Percentiles rank a stretch among this genome's conserved stretches.
Conservation (phyloP, 1,140 invertebrate species). For the Octopus bimaculoides region DNA sequence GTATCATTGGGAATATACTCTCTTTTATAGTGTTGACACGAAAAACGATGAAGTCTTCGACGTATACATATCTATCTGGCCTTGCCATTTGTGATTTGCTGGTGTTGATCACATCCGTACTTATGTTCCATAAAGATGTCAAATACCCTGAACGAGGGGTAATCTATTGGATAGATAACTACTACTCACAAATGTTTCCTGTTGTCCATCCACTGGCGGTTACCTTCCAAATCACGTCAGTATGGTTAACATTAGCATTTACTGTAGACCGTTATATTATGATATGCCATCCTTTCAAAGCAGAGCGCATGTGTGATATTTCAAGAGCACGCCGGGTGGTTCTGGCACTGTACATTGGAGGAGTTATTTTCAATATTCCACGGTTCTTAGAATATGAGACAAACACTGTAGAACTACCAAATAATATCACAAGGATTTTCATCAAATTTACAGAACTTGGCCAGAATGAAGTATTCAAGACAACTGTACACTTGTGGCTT, state of each 20-base stretch:
- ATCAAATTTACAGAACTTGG: conserved; percentile 41
- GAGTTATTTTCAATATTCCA: conserved; percentile 50
- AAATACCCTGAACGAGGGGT: conserved; percentile 29
- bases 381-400: conserved; percentile 54
- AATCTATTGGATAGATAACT: conserved; percentile 26
- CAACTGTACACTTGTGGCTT: conserved; percentile 52
- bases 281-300: conserved; percentile 57
- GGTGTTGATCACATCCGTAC: conserved; percentile 45
- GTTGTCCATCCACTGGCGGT: conserved; percentile 49
- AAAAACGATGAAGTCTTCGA: conserved; percentile 49
- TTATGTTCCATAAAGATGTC: conserved; percentile 44
- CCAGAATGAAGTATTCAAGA: conserved; percentile 39
- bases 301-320: conserved; percentile 49
- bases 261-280: conserved; percentile 57
- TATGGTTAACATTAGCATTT: conserved; percentile 57
- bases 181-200: conserved; percentile 48
- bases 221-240: conserved; percentile 54
- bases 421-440: conserved; percentile 9
- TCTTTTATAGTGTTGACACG: conserved; percentile 52
- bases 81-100: conserved; percentile 53
- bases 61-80: conserved; percentile 53
- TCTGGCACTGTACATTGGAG: conserved; percentile 35
- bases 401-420: conserved; percentile 27
- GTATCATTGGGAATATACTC: conserved; percentile 53
- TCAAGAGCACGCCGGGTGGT: conserved; percentile 46